Conservation (phyloP, 2,113 vertebrate species). For the Pithys albifrons region DNA sequence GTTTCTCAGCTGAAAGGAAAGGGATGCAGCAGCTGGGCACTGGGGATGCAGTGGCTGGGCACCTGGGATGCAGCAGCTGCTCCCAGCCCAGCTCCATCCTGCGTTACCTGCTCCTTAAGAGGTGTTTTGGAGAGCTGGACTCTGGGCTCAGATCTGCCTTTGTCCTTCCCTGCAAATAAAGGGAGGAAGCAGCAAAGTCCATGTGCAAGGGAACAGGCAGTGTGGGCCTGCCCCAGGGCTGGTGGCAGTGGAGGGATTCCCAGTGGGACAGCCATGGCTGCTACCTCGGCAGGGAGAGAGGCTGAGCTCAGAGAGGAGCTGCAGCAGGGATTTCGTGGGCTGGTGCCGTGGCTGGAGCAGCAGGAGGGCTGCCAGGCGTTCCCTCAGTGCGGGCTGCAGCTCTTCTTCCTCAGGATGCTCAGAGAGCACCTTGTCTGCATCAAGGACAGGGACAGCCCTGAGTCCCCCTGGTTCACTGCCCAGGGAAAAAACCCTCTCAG, state of each 20-base stretch:
- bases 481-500: neutral
- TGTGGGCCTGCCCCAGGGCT: accelerated
- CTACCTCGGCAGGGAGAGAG: conserved; percentile 63
- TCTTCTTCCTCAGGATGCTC: neutral
- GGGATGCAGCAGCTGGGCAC: neutral
- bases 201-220: accelerated
- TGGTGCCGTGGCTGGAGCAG: conserved; percentile 72
- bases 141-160: neutral
- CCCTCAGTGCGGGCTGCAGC: conserved; percentile 56
- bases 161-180: conserved; percentile 30
- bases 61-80: neutral
- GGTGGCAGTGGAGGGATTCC: accelerated
- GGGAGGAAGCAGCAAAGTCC: neutral
- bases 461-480: neutral
- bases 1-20: conserved; percentile 68
- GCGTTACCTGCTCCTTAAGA: conserved; percentile 59
- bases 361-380: conserved; percentile 69
- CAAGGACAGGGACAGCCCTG: neutral
- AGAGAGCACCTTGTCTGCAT: conserved; percentile 59
- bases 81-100: neutral
- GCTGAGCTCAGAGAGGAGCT: neutral
- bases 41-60: neutral
- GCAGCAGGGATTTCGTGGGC: conserved; percentile 26
- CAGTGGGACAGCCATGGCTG: accelerated
- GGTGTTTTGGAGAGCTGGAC: conserved; percentile 31